A percentile compares a stretch with the other conserved stretches of the same genome.
phyloP scores from a whole-genome alignment of 2,113 vertebrate species.

The Hoplias malabaricus region DNA sequence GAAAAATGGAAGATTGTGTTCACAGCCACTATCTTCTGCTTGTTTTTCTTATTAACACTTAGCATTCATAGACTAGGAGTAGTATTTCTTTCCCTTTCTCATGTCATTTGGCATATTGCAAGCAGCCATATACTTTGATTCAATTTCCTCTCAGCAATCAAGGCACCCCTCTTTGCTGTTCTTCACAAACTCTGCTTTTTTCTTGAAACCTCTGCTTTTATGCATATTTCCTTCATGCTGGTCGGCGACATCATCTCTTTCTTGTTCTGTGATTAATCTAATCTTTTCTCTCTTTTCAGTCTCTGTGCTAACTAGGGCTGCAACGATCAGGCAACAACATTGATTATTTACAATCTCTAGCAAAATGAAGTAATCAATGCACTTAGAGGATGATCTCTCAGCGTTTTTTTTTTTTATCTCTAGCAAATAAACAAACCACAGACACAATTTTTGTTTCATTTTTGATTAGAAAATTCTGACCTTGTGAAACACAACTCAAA shows the following conservation, averaged over 20 bases:
- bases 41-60: conserved; percentile 9
- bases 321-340: background rate
- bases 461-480: no score
- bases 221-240: conserved; percentile 40
- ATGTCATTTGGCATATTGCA: conserved; percentile 14
- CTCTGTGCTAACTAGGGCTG: conserved; percentile 11
- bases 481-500: no score
- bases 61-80: conserved; percentile 11
- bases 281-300: conserved; percentile 43
- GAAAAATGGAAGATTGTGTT: conserved; percentile 10
- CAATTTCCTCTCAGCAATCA: conserved; percentile 35
- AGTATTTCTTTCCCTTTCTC: background rate
- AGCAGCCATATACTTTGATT: conserved; percentile 32
- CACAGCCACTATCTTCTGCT: background rate
- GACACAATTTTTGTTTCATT: no score
- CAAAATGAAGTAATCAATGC: no score
- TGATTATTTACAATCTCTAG: no score
- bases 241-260: conserved; percentile 10
- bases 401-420: conserved; percentile 53
- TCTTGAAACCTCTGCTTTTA: conserved; percentile 61
- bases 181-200: conserved; percentile 48
- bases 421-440: no score
- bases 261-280: conserved; percentile 44
- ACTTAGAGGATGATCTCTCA: no score
- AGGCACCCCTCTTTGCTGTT: conserved; percentile 51